phyloP scores from a whole-genome alignment of 2,113 vertebrate species.

The Artemisiospiza belli region DNA sequence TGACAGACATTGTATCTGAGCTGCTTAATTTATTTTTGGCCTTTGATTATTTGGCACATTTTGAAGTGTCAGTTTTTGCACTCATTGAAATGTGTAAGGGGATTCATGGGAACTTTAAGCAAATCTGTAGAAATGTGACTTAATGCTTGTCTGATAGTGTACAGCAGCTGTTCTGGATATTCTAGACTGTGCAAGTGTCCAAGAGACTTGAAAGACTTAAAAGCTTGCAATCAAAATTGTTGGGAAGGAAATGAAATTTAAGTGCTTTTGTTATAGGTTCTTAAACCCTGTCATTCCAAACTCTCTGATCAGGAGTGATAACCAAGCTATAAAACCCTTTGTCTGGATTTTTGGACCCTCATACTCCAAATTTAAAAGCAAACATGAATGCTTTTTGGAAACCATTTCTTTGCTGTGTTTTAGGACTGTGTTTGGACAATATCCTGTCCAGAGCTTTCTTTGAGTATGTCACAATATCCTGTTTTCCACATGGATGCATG shows the following conservation, averaged over 20 bases:
- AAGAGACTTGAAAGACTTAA: neutral
- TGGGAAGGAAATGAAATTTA: neutral
- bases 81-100: neutral
- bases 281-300: neutral
- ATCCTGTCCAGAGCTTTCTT: neutral
- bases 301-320: neutral
- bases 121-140: neutral
- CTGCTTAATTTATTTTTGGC: constrained; percentile 19
- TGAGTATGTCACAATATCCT: neutral
- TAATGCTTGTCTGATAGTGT: neutral
- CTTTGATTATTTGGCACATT: constrained; percentile 43
- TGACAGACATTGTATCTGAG: neutral
- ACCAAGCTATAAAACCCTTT: neutral
- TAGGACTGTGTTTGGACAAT: neutral
- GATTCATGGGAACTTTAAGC: constrained; percentile 15
- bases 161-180: constrained; percentile 6
- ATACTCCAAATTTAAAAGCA: neutral
- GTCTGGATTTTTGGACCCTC: neutral
- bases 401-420: neutral
- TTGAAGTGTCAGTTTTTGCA: constrained; percentile 34
- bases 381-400: neutral
- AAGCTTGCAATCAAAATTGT: neutral
- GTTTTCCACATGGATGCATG: neutral
- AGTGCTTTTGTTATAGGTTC: neutral
- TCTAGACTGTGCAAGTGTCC: neutral